Evolutionary conservation across 2,113 vertebrate genomes (phyloP).

Genomic region (Pipra filicauda): DNA sequence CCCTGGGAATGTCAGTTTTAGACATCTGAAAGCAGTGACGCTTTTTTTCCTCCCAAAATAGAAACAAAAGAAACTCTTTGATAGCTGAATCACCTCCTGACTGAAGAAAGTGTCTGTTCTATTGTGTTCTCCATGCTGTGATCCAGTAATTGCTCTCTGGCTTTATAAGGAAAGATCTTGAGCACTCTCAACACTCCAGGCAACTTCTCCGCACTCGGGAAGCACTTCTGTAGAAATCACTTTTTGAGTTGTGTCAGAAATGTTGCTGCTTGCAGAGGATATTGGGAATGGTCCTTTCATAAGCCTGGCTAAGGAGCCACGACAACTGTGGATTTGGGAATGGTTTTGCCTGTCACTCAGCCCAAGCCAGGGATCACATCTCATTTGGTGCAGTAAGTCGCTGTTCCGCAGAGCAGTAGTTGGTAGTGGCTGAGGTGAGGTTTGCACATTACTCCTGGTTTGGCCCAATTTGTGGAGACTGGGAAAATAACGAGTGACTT

Average conservation of each 20-base stretch:
- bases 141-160: conserved; percentile 25
- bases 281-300: rapidly evolving
- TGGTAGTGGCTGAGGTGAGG: background rate
- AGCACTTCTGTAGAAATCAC: background rate
- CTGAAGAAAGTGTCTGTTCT: conserved; percentile 4
- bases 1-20: background rate
- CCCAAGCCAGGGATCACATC: background rate
- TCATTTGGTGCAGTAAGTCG: rapidly evolving
- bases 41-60: background rate
- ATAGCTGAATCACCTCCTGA: conserved; percentile 40
- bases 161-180: background rate
- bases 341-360: background rate
- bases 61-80: conserved; percentile 18
- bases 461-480: background rate
- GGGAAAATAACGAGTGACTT: background rate
- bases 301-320: background rate
- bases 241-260: background rate
- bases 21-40: background rate
- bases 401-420: rapidly evolving
- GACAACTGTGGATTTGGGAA: background rate
- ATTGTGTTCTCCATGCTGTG: background rate
- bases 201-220: background rate
- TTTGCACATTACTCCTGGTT: background rate
- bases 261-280: background rate
- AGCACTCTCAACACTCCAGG: background rate